A percentile compares a stretch with the other conserved stretches of the same genome.
Evolutionary conservation across 1,140 invertebrate species (phyloP).

Genomic region (Pogonomyrmex californicus): DNA sequence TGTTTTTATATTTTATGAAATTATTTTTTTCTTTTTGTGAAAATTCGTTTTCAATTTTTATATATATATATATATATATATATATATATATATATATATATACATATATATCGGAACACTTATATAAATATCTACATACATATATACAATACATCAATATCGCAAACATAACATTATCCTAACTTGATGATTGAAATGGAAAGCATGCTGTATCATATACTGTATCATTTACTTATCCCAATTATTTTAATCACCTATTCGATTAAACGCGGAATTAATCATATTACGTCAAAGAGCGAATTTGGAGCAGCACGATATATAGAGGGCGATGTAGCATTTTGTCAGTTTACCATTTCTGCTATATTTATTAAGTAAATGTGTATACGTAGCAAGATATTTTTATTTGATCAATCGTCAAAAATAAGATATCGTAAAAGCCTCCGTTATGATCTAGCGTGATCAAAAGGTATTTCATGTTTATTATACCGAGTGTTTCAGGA

Average conservation of each 20-base stretch:
- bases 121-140: too few relatives aligned
- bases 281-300: not conserved
- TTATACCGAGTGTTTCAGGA: constrained; percentile 1
- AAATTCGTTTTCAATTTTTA: not conserved
- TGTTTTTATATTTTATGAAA: not conserved
- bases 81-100: not conserved
- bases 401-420: constrained; percentile 12
- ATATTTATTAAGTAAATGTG: not conserved
- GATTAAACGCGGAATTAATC: constrained; percentile 14
- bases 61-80: not conserved
- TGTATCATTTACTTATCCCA: constrained; percentile 12
- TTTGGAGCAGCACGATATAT: not conserved
- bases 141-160: constrained; percentile 32
- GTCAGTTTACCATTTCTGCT: not conserved
- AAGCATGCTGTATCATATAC: not conserved
- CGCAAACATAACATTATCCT: constrained; percentile 5
- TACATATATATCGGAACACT: not conserved
- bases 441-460: not conserved
- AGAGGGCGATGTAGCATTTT: constrained; percentile 25
- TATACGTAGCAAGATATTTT: constrained; percentile 25
- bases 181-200: constrained; percentile 17
- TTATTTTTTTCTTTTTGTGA: not conserved
- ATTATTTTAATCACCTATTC: constrained; percentile 39
- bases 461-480: constrained; percentile 45
- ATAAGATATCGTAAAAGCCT: constrained; percentile 31